A percentile compares a stretch with the other conserved stretches of the same genome.
phyloP scores from a whole-genome alignment of 2,888 invertebrate genomes.

The Myopa tessellatipennis region DNA sequence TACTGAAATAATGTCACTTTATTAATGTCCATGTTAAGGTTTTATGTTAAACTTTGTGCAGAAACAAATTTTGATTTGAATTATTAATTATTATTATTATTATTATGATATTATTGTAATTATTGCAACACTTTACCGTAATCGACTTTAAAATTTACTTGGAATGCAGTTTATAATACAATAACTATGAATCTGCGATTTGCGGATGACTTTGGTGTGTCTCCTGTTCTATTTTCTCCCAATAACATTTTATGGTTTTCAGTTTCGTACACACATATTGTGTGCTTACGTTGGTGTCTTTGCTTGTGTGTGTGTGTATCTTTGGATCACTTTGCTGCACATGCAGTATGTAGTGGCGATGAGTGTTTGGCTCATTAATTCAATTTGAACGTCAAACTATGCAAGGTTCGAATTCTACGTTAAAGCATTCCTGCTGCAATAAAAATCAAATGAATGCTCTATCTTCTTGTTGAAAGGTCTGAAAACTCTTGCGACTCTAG shows the following conservation, averaged over 20 bases:
- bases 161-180: too few relatives aligned
- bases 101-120: too few relatives aligned
- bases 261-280: neutral
- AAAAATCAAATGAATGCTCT: neutral
- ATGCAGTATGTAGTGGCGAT: constrained; percentile 8
- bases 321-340: neutral
- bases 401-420: constrained; percentile 7
- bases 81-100: too few relatives aligned
- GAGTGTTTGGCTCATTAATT: constrained; percentile 24
- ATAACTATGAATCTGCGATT: too few relatives aligned
- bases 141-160: too few relatives aligned
- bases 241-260: neutral
- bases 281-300: neutral
- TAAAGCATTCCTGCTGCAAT: neutral
- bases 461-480: neutral
- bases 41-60: too few relatives aligned
- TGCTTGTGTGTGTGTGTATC: neutral
- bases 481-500: too few relatives aligned
- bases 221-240: neutral
- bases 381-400: constrained; percentile 34
- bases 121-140: too few relatives aligned
- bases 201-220: too few relatives aligned
- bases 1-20: too few relatives aligned
- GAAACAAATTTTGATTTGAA: too few relatives aligned
- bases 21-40: too few relatives aligned